These are phyloP conservation scores for Standfussiana lucernea DNA, from an alignment of 2,888 invertebrate species.

Conservation along the genomic window DNA sequence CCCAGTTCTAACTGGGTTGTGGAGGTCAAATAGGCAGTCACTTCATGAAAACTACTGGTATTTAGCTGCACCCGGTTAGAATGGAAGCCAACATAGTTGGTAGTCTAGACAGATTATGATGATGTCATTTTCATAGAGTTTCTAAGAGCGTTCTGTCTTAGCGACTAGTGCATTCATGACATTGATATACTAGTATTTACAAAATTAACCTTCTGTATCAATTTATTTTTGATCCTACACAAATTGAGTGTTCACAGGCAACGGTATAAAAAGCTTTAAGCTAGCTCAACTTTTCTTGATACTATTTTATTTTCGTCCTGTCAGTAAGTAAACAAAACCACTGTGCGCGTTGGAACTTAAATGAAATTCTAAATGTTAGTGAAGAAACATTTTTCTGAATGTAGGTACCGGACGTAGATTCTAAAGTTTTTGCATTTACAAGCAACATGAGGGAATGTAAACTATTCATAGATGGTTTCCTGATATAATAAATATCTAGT, in stretches of 20 bases:
- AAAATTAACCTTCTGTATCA: constrained; percentile 32
- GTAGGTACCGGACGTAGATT: neutral
- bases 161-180: neutral
- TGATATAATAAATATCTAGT: neutral
- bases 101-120: neutral
- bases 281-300: constrained; percentile 55
- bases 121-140: neutral
- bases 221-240: constrained; percentile 9
- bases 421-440: constrained; percentile 6
- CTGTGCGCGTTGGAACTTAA: constrained; percentile 40
- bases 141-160: neutral
- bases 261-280: constrained; percentile 50
- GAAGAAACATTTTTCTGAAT: constrained; percentile 6
- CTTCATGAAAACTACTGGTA: neutral
- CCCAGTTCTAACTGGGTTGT: neutral
- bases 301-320: constrained; percentile 58
- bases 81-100: neutral
- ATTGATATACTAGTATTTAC: too few relatives aligned
- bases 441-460: neutral
- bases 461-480: neutral
- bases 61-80: neutral
- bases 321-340: constrained; percentile 45
- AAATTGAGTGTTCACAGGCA: constrained; percentile 36
- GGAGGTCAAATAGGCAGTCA: neutral
- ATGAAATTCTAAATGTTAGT: constrained; percentile 28